Percentiles rank a stretch among this genome's conserved stretches.
Conservation (phyloP, 1,140 invertebrate genomes). For the Periplaneta americana region DNA sequence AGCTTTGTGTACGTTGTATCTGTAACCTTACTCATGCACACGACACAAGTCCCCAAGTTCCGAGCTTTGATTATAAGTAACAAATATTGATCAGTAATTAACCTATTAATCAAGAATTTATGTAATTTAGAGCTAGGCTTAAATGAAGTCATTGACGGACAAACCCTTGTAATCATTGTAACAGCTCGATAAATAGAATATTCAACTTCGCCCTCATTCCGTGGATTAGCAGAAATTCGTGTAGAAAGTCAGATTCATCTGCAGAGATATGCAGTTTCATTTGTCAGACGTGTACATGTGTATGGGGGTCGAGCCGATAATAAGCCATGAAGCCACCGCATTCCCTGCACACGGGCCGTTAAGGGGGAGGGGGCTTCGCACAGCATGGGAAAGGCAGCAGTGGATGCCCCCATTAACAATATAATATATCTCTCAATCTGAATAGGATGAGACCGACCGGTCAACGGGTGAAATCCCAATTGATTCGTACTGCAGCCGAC, state of each 20-base stretch:
- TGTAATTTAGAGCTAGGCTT: too few species aligned
- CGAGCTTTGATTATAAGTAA: too few species aligned
- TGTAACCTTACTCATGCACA: too few species aligned
- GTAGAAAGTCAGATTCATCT: not conserved
- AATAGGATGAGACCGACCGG: not conserved
- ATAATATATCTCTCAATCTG: not conserved
- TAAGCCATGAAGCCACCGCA: not conserved
- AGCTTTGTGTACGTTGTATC: too few species aligned
- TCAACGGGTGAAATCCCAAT: not conserved
- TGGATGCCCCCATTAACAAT: not conserved
- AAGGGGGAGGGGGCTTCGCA: not conserved
- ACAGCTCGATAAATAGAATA: too few species aligned
- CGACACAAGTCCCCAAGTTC: too few species aligned
- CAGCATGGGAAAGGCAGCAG: not conserved
- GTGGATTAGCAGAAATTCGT: not conserved
- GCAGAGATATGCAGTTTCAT: not conserved
- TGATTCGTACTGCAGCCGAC: not conserved
- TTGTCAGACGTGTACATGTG: not conserved
- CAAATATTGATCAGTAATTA: too few species aligned
- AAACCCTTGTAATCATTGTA: too few species aligned
- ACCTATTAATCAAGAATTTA: too few species aligned
- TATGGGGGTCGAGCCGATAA: not conserved
- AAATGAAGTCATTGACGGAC: too few species aligned
- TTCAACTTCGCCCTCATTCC: too few species aligned
- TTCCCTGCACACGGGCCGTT: not conserved